phyloP scores from a whole-genome alignment of 2,113 vertebrate genomes.

The Eurypyga helias region DNA sequence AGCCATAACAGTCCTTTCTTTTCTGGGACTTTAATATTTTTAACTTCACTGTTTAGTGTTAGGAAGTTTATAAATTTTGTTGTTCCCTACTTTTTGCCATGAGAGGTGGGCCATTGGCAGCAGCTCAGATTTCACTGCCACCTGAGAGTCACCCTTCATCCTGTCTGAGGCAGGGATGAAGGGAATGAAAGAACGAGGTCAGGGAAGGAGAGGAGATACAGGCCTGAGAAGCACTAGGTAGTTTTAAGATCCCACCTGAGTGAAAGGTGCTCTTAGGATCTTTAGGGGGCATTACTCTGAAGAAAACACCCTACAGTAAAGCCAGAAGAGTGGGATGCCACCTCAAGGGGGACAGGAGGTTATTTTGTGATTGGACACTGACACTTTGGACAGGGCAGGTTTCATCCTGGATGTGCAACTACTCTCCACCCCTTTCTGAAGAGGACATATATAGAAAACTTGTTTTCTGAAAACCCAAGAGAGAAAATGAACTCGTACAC shows the following conservation, averaged over 20 bases:
- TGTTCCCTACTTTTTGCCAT: not conserved
- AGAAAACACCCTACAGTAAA: not conserved
- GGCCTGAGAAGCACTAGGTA: not conserved
- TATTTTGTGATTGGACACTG: not conserved
- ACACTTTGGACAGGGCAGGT: not conserved
- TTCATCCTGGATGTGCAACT: not conserved
- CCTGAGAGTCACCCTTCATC: not conserved
- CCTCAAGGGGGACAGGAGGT: not conserved
- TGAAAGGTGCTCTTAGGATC: not conserved
- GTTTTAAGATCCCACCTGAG: not conserved
- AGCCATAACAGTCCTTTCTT: not conserved
- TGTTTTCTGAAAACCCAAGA: not conserved
- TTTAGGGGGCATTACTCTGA: not conserved
- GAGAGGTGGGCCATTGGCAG: not conserved
- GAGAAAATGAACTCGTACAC: not conserved
- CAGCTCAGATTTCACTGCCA: not conserved
- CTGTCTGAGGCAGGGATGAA: not conserved
- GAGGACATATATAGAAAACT: not conserved
- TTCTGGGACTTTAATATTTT: not conserved
- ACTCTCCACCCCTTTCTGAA: not conserved
- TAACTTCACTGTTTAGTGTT: not conserved
- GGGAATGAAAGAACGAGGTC: accelerated
- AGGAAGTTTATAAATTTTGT: not conserved
- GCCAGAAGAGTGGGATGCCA: not conserved
- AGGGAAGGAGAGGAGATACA: not conserved